phyloP scores from a whole-genome alignment of 2,113 vertebrate genomes.

The Nycticryphes semicollaris region DNA sequence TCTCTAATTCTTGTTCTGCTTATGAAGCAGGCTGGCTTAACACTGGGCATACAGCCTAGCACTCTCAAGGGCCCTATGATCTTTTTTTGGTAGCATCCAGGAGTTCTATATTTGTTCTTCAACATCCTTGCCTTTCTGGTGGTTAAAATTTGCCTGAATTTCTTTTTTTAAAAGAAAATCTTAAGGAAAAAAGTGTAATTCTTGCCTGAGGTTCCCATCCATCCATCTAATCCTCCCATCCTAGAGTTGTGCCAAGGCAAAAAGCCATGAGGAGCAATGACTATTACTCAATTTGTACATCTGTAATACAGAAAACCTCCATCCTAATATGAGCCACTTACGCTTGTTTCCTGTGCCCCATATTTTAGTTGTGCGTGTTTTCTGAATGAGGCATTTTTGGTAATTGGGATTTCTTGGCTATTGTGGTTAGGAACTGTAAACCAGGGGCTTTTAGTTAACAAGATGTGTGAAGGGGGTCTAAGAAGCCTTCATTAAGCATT shows the following conservation, averaged over 20 bases:
- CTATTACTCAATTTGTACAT: not conserved
- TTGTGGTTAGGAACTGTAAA: constrained; percentile 7
- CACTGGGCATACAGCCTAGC: not conserved
- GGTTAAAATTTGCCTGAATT: not conserved
- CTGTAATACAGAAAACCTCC: not conserved
- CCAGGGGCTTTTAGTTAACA: not conserved
- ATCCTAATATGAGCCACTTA: not conserved
- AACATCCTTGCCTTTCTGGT: not conserved
- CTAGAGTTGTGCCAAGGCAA: not conserved
- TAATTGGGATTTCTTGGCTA: not conserved
- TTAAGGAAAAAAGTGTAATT: not conserved
- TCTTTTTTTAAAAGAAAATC: not conserved
- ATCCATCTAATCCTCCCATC: not conserved
- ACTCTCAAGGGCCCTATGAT: not conserved
- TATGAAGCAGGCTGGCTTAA: not conserved
- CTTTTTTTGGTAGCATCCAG: not conserved
- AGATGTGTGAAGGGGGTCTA: not conserved
- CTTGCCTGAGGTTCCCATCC: not conserved
- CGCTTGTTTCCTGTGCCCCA: not conserved
- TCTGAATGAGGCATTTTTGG: not conserved
- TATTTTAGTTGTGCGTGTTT: not conserved
- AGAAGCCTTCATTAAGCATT: not conserved
- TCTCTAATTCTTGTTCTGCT: not conserved
- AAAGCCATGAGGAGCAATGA: not conserved
- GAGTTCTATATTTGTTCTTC: not conserved